Conservation (phyloP, 2,888 invertebrate genomes). For the Dendrolimus houi region DNA sequence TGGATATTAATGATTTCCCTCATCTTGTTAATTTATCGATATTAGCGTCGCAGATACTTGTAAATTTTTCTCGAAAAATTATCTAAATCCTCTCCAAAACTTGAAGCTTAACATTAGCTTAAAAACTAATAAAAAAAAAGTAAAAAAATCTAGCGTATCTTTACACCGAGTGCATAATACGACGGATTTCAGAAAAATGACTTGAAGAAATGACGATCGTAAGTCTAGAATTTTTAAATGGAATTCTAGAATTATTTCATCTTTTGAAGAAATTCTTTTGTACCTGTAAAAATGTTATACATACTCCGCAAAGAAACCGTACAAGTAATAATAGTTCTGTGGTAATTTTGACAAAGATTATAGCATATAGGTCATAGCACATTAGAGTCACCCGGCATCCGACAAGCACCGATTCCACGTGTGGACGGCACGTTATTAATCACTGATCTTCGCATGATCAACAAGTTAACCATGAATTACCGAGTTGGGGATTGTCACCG, state of each 20-base stretch:
- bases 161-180: constrained; percentile 56
- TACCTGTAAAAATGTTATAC: not conserved
- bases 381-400: no score
- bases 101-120: constrained; percentile 67
- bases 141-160: constrained; percentile 33
- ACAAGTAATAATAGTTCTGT: no score
- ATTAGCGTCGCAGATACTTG: constrained; percentile 35
- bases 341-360: no score
- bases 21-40: constrained; percentile 74
- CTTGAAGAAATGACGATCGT: constrained; percentile 7
- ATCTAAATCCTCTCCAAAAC: constrained; percentile 33
- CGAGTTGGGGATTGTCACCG: no score
- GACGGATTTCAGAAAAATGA: constrained; percentile 51
- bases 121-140: constrained; percentile 53
- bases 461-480: no score
- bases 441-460: no score
- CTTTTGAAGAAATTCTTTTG: constrained; percentile 8
- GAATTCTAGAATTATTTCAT: constrained; percentile 32
- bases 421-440: no score
- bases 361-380: no score
- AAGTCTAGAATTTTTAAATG: constrained; percentile 23
- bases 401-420: no score
- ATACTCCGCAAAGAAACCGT: no score
- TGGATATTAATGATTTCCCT: constrained; percentile 87
- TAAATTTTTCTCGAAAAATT: constrained; percentile 46